Conservation (phyloP, 2,113 vertebrate species). For the Phodopus roborovskii region DNA sequence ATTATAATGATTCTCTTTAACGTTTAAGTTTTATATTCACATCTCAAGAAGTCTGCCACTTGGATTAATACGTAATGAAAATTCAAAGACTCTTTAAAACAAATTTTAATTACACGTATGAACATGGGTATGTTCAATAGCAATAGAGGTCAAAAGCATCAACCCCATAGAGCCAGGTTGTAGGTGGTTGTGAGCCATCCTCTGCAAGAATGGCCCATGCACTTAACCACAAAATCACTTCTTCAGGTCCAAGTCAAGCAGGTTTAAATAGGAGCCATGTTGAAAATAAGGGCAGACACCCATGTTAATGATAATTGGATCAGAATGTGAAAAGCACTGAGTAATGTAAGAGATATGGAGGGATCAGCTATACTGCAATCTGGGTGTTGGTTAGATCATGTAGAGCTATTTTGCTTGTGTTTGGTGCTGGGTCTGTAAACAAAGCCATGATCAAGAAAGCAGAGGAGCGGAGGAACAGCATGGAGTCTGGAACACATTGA, state of each 20-base stretch:
- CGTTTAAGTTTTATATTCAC: conserved; percentile 12
- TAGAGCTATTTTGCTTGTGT: not conserved
- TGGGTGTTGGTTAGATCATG: not conserved
- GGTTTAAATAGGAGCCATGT: not conserved
- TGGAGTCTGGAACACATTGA: not conserved
- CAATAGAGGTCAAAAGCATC: not conserved
- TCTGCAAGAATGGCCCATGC: not conserved
- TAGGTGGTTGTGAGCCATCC: not conserved
- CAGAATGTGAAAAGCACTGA: not conserved
- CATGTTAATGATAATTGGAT: not conserved
- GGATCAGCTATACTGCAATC: not conserved
- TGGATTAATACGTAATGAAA: not conserved
- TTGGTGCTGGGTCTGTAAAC: not conserved
- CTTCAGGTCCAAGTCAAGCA: not conserved
- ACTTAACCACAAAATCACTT: not conserved
- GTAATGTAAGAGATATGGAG: not conserved
- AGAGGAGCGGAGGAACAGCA: not conserved
- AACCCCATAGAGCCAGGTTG: not conserved
- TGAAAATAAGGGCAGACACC: conserved; percentile 1
- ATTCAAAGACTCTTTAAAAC: not conserved
- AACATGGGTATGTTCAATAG: not conserved
- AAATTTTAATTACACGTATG: not conserved
- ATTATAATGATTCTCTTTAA: not conserved
- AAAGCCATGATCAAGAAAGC: not conserved
- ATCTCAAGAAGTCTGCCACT: not conserved